Percentiles rank a stretch among this genome's conserved stretches.
phyloP scores from a whole-genome alignment of 2,113 vertebrate genomes.

The Menura novaehollandiae region DNA sequence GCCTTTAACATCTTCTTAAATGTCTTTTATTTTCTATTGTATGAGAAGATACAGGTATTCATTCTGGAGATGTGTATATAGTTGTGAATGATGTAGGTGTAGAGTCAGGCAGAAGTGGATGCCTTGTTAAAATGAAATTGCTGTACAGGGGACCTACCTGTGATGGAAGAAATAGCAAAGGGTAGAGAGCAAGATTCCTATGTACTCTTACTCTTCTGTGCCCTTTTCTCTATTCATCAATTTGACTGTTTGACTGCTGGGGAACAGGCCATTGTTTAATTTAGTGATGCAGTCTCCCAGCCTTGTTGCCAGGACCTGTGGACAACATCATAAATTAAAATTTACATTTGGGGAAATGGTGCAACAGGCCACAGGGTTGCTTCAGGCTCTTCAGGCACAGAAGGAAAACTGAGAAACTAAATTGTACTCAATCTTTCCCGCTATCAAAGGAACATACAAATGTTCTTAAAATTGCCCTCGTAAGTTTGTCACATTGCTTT shows the following conservation, averaged over 20 bases:
- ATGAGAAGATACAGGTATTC: not conserved
- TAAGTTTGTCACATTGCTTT: not conserved
- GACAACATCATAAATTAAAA: slow-evolving; percentile 15
- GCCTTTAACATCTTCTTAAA: not conserved
- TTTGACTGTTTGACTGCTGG: slow-evolving; percentile 14
- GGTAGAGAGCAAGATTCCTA: not conserved
- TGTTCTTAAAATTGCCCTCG: not conserved
- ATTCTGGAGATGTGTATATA: slow-evolving; percentile 8
- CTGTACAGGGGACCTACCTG: not conserved
- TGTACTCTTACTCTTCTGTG: not conserved
- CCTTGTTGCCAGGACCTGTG: not conserved
- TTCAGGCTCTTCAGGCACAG: not conserved
- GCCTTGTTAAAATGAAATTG: slow-evolving; percentile 21
- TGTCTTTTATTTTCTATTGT: not conserved
- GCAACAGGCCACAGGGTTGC: not conserved
- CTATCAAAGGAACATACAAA: not conserved
- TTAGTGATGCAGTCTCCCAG: not conserved
- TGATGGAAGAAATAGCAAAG: not conserved
- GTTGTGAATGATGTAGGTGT: not conserved
- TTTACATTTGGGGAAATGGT: not conserved
- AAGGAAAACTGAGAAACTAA: not conserved
- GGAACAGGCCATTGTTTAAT: slow-evolving; percentile 19
- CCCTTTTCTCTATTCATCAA: not conserved
- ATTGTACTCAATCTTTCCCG: not conserved
- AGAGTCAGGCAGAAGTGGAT: not conserved